A percentile compares a stretch with the other conserved stretches of the same genome.
Evolutionary conservation across 2,113 vertebrate species (phyloP).

Genomic region (Terrapene triunguis): DNA sequence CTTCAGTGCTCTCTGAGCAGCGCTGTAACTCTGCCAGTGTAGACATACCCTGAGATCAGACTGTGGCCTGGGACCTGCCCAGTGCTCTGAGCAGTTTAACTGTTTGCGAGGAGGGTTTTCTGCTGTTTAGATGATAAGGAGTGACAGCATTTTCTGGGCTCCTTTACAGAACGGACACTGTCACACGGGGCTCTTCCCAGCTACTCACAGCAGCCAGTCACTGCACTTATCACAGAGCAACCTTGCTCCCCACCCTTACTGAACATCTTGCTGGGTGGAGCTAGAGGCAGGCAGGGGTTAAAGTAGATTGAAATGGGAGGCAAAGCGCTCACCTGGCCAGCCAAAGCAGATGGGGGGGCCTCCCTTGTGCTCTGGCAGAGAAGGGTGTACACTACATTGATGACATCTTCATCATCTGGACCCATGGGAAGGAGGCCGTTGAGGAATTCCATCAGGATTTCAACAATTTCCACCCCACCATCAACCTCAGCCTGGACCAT

Average conservation of each 20-base stretch:
- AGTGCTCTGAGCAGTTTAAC: background rate
- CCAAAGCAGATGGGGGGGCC: background rate
- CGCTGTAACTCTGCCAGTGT: too few relatives aligned
- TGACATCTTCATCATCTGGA: too few relatives aligned
- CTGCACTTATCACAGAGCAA: too few relatives aligned
- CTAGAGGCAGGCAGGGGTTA: background rate
- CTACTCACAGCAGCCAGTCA: too few relatives aligned
- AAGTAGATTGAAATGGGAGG: background rate
- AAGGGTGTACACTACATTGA: background rate
- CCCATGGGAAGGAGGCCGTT: too few relatives aligned
- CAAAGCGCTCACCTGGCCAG: background rate
- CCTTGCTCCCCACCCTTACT: too few relatives aligned
- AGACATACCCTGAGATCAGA: too few relatives aligned
- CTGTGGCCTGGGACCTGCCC: background rate
- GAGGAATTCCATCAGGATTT: too few relatives aligned
- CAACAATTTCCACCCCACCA: too few relatives aligned
- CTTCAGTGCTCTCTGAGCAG: too few relatives aligned
- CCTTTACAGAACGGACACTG: background rate
- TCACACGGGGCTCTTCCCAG: too few relatives aligned
- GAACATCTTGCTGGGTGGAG: background rate
- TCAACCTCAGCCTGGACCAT: too few relatives aligned
- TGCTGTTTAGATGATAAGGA: background rate
- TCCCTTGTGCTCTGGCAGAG: background rate
- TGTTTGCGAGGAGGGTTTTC: background rate
- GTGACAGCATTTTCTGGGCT: background rate